Evolutionary conservation across 2,888 invertebrate genomes (phyloP), one percentile per base, ranked within the genome.

Genomic region (Steinernema hermaphroditum): DNA sequence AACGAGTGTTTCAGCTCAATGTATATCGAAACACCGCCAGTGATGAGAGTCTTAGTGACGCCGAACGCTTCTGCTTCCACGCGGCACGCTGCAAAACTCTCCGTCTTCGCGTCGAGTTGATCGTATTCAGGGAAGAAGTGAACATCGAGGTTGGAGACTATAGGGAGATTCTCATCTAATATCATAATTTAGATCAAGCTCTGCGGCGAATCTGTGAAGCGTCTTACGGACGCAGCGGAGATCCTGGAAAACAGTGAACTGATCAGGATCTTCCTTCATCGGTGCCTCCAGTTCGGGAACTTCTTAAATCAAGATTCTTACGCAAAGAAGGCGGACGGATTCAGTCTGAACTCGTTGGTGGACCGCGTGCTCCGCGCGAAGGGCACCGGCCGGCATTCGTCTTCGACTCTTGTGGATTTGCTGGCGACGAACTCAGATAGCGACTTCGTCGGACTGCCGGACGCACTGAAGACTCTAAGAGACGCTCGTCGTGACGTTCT

Each of bases 231-330:
- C 8, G 69, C 69, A 2, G 44, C 46, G 14, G 49, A 69, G 1
- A 37, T 46, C 14, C 16, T 69, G 16, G 69, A 44, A 16, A 69
- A 41, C 69, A 69, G 29, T 29, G 69, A 69, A 24, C 14, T 49
- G 41, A 29, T 69, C 41, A 32, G n/a, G n/a, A 69, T 43, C 4
- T 69, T 69, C 29, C 49, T 69, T 16, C 49, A 46, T 29, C 44
- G 49, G 12, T 69, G 69, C n/a, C 32, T 69, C 1, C 69, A 69
- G 29, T 69, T 69, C 49, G 69, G 69, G 16, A 69, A 69, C 69
- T 69, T 69, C 69, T 19, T 69, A 14, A 69, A 69, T 16, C 69
- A 69, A 41, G 49, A 49, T 49, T 46, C 69, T 27, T 69, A 46
- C n/a, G 69, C 49, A 14, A 49, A 49, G 41, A 69, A 44, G 44